Conservation (phyloP, 2,888 invertebrate species). For the Hirtodrosophila alboralis region DNA sequence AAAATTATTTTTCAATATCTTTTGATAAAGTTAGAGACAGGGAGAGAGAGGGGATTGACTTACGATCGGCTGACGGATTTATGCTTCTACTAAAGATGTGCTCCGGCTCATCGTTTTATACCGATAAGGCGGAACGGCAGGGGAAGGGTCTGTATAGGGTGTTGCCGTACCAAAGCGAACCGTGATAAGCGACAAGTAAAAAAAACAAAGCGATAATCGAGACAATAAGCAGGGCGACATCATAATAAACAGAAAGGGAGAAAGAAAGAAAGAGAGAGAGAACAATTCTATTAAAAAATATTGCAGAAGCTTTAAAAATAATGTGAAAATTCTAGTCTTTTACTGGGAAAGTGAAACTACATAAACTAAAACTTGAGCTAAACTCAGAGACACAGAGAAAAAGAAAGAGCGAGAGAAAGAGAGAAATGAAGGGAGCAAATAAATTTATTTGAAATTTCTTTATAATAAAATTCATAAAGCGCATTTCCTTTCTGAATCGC, state of each 20-base stretch:
- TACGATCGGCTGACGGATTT: conserved; percentile 25
- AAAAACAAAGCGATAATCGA: conserved; percentile 13
- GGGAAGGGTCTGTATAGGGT: no score
- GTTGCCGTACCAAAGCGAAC: not conserved
- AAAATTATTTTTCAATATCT: no score
- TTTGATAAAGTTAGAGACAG: no score
- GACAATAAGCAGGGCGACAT: conserved; percentile 1
- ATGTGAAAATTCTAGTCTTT: no score
- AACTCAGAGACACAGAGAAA: no score
- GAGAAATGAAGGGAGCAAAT: not conserved
- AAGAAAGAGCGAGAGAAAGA: not conserved
- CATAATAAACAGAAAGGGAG: no score
- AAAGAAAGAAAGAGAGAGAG: not conserved
- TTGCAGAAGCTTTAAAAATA: no score
- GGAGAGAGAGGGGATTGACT: conserved; percentile 1
- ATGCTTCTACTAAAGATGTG: conserved; percentile 1
- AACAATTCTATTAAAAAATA: conserved; percentile 18
- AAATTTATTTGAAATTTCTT: conserved; percentile 24
- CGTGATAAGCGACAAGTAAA: conserved; percentile 3
- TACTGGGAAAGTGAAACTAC: no score
- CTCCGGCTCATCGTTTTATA: not conserved
- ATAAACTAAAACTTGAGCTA: no score
- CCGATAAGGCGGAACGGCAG: conserved; percentile 16
- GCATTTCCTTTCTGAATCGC: conserved; percentile 44
- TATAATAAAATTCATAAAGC: conserved; percentile 52